Evolutionary conservation across 2,888 invertebrate species (phyloP).

Genomic region (Smittia sp.): DNA sequence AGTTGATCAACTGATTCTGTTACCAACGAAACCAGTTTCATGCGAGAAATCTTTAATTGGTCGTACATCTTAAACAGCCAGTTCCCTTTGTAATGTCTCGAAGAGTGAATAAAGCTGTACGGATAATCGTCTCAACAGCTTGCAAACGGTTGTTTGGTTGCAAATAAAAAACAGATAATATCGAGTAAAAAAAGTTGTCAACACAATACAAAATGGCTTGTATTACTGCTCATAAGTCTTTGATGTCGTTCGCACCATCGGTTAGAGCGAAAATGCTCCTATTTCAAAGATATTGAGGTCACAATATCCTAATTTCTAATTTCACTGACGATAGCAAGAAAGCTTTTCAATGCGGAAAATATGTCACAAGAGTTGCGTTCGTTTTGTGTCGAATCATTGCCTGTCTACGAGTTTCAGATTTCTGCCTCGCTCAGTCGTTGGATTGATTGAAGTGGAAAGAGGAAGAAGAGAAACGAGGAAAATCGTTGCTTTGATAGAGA

Average conservation of each 20-base stretch:
- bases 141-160: neutral
- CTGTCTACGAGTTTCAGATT: neutral
- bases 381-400: slow-evolving; percentile 5
- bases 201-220: neutral
- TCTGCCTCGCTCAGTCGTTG: neutral
- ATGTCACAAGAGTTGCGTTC: neutral
- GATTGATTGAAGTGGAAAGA: neutral
- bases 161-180: slow-evolving; percentile 33
- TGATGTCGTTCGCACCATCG: slow-evolving; percentile 1
- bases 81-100: neutral
- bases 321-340: neutral
- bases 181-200: neutral
- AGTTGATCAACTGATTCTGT: neutral
- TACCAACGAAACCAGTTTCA: too few relatives aligned
- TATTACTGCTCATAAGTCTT: neutral
- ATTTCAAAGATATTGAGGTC: slow-evolving; percentile 1
- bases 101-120: neutral
- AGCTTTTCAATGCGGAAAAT: neutral
- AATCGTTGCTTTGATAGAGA: neutral
- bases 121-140: neutral
- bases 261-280: neutral
- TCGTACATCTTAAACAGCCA: too few relatives aligned
- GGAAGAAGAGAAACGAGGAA: neutral
- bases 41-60: too few relatives aligned
- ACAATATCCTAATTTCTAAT: neutral